Evolutionary conservation across 2,888 invertebrate genomes (phyloP), one percentile per base, ranked within the genome.

Genomic region (Thumatha senex): DNA sequence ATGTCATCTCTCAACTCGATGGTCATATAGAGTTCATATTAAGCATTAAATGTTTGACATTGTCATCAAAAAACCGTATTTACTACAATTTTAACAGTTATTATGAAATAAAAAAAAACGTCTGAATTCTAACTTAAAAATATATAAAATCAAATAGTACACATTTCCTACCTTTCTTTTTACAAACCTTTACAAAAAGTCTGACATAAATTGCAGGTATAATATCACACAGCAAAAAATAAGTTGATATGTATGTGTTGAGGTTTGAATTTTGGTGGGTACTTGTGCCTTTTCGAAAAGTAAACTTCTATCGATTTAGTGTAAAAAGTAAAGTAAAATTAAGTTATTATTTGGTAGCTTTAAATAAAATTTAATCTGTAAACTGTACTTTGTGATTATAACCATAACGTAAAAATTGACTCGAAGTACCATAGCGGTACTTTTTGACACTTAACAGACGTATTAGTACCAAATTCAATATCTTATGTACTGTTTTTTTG

Each of bases 341-440:
- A 11, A 39, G 18, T 24, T 5, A 5, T 24, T 24, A 5, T 24
- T 24, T 24, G 18, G 18, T 24, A 24, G 5, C 5, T 24, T 24
- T 24, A 24, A 24, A 24, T 24, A 24, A 24, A 24, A 5, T 24
- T 24, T n/a, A n/a, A n/a, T n/a, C n/a, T n/a, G 5, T 24, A 24
- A 24, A 24, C 18, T 24, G 18, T 24, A 24, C 18, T n/a, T 14
- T 42, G 42, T 42, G 42, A 34, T 47, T 44, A 5, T 48, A 65
- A 69, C 70, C 64, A 70, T 40, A 45, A 58, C 64, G 64, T 61
- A 48, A 51, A 58, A 66, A 64, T 64, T 58, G 55, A 58, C 64
- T 61, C 15, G 12, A 14, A 48, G 69, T 65, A 68, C 58, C 62
- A 29, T 10, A 11, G 14, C 31, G 52, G 64, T 69, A 65, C 63